phyloP scores from a whole-genome alignment of 1,140 invertebrate genomes.

The Micrasema longulum region DNA sequence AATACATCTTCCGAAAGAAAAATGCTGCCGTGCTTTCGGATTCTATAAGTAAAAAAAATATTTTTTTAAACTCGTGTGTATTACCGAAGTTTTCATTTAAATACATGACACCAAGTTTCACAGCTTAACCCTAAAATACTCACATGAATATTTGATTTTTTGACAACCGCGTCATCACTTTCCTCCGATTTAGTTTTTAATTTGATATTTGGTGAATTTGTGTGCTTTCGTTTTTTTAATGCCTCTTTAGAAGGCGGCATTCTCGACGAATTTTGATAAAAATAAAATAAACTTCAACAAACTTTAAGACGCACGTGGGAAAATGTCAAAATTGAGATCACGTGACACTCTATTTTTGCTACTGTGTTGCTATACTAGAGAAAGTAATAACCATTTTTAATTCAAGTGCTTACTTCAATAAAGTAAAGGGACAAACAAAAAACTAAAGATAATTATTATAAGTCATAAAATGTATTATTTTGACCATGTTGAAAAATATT shows the following conservation, averaged over 20 bases:
- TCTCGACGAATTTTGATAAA: conserved; percentile 7
- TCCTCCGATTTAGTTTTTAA: conserved; percentile 6
- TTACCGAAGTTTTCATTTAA: no score
- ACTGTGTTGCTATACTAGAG: no score
- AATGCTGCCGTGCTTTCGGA: no score
- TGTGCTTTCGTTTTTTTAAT: conserved; percentile 38
- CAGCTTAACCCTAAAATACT: neutral
- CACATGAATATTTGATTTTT: neutral
- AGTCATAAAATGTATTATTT: no score
- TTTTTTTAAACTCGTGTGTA: no score
- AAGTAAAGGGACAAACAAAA: no score
- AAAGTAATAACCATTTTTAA: no score
- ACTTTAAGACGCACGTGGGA: conserved; percentile 21
- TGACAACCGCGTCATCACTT: conserved; percentile 7
- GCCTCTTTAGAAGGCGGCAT: conserved; percentile 40
- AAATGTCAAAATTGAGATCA: conserved; percentile 30
- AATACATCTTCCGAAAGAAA: no score
- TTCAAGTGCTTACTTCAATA: no score
- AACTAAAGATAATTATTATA: no score
- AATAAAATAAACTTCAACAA: neutral
- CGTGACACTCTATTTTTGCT: neutral
- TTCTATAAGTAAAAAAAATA: no score
- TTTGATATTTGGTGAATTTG: conserved; percentile 15
- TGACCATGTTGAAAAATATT: no score
- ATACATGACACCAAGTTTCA: neutral